These are phyloP conservation scores for Thaumatotibia leucotreta DNA, from an alignment of 1,140 invertebrate species.

Conservation along the genomic window DNA sequence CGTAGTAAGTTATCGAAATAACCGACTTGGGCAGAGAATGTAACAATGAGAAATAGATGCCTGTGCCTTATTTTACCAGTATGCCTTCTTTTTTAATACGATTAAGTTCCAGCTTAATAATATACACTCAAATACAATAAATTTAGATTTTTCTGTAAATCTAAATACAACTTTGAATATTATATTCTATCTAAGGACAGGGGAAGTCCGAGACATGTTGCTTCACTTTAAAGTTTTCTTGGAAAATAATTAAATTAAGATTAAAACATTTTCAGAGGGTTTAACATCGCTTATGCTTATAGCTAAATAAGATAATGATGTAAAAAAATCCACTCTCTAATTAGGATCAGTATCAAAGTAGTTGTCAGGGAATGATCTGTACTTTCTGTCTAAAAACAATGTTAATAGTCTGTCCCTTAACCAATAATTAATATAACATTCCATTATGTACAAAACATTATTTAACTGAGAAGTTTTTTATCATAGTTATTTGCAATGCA, in stretches of 20 bases:
- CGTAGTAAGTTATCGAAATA: not conserved
- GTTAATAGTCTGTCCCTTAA: not conserved
- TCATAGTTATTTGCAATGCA: not conserved
- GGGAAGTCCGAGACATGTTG: not conserved
- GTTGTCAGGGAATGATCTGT: not conserved
- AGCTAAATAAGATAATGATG: not conserved
- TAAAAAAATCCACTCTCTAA: not conserved
- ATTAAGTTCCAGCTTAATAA: not conserved
- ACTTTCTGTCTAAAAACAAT: not conserved
- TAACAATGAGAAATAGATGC: constrained; percentile 3
- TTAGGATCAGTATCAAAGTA: not conserved
- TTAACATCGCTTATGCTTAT: not conserved
- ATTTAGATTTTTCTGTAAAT: not conserved
- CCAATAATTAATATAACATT: not conserved
- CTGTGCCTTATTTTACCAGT: not conserved
- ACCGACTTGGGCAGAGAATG: constrained; percentile 21
- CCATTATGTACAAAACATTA: not conserved
- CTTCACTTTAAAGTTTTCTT: not conserved
- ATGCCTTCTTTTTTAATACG: too few relatives aligned
- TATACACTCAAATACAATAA: not conserved
- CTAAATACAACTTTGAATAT: not conserved
- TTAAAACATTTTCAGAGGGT: not conserved
- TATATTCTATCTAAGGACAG: not conserved
- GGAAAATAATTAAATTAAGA: not conserved
- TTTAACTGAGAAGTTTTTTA: not conserved